phyloP scores from a whole-genome alignment of 2,113 vertebrate species.

The Neolamprologus cancellatus region DNA sequence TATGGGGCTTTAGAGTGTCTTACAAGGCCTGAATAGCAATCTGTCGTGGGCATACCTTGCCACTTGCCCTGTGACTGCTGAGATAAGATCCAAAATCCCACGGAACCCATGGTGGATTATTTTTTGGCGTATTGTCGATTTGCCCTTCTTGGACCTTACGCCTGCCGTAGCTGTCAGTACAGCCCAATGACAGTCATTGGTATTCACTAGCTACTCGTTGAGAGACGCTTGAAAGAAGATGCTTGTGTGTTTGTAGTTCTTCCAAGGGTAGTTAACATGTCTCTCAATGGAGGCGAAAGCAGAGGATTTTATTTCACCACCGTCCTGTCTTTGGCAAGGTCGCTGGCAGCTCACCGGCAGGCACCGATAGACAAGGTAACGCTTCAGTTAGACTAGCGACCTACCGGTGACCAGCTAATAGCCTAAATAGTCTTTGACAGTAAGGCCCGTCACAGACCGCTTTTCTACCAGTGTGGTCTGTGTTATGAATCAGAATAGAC shows the following conservation, averaged over 20 bases:
- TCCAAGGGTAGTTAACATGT: conserved; percentile 47
- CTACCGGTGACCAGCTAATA: not conserved
- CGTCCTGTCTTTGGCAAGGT: conserved; percentile 88
- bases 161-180: conserved; percentile 42
- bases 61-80: not conserved
- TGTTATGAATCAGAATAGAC: not conserved
- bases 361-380: conserved; percentile 90
- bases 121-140: not conserved
- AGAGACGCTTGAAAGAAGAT: conserved; percentile 27
- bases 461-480: rapidly evolving
- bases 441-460: not conserved
- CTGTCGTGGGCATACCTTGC: not conserved
- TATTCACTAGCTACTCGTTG: not conserved
- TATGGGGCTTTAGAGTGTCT: not conserved
- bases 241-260: not conserved
- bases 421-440: not conserved
- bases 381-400: not conserved
- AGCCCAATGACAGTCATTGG: not conserved
- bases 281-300: conserved; percentile 53
- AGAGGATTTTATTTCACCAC: conserved; percentile 94
- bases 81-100: not conserved
- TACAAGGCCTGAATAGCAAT: not conserved
- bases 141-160: not conserved
- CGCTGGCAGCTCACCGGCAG: conserved; percentile 84
- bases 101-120: not conserved